These are phyloP conservation scores for Xestia c-nigrum DNA, from an alignment of 2,888 invertebrate species.

Conservation along the genomic window DNA sequence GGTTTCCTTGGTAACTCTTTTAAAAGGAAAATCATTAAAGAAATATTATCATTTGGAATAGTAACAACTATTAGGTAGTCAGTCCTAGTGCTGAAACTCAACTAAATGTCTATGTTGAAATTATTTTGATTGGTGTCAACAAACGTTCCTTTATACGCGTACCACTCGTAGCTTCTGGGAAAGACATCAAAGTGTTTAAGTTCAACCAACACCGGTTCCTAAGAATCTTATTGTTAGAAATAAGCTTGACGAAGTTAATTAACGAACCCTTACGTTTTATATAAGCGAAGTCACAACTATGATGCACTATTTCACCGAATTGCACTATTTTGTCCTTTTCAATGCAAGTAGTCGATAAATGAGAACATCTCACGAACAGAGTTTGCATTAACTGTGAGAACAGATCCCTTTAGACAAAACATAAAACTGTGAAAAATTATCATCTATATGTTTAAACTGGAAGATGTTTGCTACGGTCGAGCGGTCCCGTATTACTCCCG, in stretches of 20 bases:
- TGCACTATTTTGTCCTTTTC: not conserved
- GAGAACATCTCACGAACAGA: not conserved
- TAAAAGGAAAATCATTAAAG: not conserved
- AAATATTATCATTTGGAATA: not conserved
- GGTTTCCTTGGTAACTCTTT: not conserved
- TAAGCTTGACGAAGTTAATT: not conserved
- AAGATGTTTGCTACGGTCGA: not conserved
- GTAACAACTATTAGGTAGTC: not conserved
- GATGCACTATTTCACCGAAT: no score
- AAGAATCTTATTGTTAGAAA: not conserved
- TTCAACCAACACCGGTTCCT: not conserved
- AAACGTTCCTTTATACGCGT: not conserved
- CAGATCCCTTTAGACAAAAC: not conserved
- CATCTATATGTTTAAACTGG: not conserved
- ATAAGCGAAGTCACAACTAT: not conserved
- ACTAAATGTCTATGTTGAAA: no score
- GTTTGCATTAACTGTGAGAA: not conserved
- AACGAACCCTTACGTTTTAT: not conserved
- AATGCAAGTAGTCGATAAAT: not conserved
- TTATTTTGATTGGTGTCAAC: not conserved
- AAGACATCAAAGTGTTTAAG: not conserved
- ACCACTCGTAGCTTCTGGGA: not conserved
- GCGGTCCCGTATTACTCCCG: not conserved
- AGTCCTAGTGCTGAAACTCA: not conserved
- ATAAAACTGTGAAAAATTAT: not conserved